Percentiles rank a stretch among this genome's conserved stretches.
Conservation (phyloP, 1,140 invertebrate genomes). For the Panonychus citri region DNA sequence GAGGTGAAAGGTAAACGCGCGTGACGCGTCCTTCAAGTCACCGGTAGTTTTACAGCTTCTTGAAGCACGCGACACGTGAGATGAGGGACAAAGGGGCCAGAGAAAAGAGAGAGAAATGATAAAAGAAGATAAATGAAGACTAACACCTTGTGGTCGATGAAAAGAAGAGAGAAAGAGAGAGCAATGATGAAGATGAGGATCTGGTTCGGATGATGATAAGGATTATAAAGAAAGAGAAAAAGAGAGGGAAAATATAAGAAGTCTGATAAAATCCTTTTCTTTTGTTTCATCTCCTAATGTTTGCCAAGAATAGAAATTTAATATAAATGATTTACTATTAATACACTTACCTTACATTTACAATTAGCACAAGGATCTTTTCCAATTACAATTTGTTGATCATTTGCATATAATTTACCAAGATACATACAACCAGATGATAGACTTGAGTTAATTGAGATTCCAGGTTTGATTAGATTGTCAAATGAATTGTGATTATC, state of each 20-base stretch:
- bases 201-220: neutral
- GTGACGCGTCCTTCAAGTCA: neutral
- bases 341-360: slow-evolving; percentile 49
- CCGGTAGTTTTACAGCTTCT: neutral
- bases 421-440: slow-evolving; percentile 22
- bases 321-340: too few relatives aligned
- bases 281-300: neutral
- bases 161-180: neutral
- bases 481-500: slow-evolving; percentile 5
- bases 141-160: neutral
- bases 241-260: neutral
- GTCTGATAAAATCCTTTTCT: neutral
- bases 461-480: neutral
- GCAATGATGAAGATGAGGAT: neutral
- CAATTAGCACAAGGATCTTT: slow-evolving; percentile 44
- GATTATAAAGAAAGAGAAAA: neutral
- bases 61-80: neutral
- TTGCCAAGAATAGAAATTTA: too few relatives aligned
- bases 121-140: too few relatives aligned
- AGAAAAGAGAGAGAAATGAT: slow-evolving; percentile 37
- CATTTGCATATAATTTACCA: slow-evolving; percentile 34
- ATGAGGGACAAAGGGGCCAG: slow-evolving; percentile 13
- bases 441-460: neutral
- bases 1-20: neutral
- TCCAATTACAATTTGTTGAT: slow-evolving; percentile 26